phyloP scores from a whole-genome alignment of 2,888 invertebrate species.

The Cantharis rustica region DNA sequence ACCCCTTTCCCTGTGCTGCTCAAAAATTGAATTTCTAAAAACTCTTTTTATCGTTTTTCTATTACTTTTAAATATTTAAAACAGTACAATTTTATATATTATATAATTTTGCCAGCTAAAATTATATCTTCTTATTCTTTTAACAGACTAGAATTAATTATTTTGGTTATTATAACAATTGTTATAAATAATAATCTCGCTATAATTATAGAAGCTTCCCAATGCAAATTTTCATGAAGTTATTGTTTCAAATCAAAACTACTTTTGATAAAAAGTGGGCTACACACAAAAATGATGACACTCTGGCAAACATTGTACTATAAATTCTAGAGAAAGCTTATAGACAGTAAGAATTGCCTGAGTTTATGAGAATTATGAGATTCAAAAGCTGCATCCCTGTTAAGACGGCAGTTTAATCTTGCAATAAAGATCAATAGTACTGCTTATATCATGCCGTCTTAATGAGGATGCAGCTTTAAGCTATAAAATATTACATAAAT shows the following conservation, averaged over 20 bases:
- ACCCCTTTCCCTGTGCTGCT: neutral
- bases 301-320: neutral
- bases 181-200: neutral
- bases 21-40: neutral
- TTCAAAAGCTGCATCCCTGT: neutral
- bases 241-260: neutral
- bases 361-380: no score
- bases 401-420: no score
- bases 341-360: neutral
- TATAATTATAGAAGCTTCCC: neutral
- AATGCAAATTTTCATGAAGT: neutral
- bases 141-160: no score
- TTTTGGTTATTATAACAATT: no score
- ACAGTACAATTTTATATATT: no score
- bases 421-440: no score
- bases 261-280: neutral
- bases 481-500: neutral
- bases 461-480: neutral
- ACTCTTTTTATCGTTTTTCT: neutral
- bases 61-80: neutral
- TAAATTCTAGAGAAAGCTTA: neutral
- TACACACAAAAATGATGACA: neutral
- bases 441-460: no score
- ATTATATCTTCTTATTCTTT: no score
- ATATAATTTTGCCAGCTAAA: no score